Evolutionary conservation across 2,797 vertebrate genomes (phyloP).

Genomic region (Delichon dasypus): DNA sequence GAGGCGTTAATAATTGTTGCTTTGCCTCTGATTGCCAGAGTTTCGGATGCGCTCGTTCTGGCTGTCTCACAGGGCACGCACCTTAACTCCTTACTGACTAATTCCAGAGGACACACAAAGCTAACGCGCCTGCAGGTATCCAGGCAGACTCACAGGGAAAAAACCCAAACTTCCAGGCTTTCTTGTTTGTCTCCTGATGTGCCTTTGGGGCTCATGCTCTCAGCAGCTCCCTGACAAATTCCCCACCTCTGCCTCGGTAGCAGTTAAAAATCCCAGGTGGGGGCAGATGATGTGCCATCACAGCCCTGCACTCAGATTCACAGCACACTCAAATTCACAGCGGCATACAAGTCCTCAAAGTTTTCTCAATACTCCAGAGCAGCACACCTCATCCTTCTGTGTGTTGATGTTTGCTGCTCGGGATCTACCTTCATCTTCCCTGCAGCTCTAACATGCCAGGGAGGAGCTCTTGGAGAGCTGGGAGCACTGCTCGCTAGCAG

Average conservation of each 20-base stretch:
- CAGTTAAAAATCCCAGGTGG: neutral
- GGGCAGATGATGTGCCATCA: neutral
- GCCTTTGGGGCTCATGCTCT: neutral
- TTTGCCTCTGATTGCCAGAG: constrained; percentile 13
- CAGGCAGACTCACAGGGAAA: neutral
- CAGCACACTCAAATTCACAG: neutral
- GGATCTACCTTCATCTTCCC: neutral
- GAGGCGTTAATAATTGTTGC: constrained; percentile 49
- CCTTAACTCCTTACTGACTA: constrained; percentile 27
- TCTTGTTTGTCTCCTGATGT: neutral
- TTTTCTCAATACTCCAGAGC: neutral
- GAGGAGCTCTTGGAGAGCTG: neutral
- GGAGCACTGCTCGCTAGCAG: neutral
- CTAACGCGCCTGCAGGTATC: neutral
- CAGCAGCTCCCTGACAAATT: neutral
- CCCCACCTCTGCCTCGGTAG: neutral
- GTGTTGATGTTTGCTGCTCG: neutral
- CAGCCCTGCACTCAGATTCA: neutral
- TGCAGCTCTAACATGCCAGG: neutral
- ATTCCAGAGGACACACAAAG: neutral
- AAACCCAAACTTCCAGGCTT: neutral
- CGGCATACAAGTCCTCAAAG: neutral
- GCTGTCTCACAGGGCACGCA: neutral
- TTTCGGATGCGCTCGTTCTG: neutral
- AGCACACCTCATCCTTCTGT: neutral